Evolutionary conservation across 92 coral and sea anemone species (phyloP), one percentile per base, ranked within the genome.

Genomic region (Palythoa caribaeorum): DNA sequence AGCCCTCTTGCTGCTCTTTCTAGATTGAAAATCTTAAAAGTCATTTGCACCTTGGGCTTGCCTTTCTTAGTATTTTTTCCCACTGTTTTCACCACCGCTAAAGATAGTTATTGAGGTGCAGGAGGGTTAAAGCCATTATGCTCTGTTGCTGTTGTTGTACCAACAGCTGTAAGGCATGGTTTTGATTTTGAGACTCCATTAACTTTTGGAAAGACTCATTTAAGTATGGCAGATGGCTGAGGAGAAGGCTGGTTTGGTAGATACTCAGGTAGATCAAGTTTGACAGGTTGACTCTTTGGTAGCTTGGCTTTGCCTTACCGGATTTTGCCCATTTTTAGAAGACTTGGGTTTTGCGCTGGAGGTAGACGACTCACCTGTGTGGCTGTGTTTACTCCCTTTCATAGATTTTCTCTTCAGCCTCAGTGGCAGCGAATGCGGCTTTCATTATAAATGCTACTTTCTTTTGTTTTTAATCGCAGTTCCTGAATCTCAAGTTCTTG

Each of bases 311-410:
- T 28, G 28, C 28, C 28, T 28, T 0, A 28, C 28, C 28, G 28
- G 28, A 0, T 28, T 28, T 28, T 72, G 12, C 11, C 77, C 77
- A 38, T 37, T 72, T 72, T 72, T 72, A 38, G 17, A 17, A 72
- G 53, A 38, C n/a, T n/a, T n/a, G 52, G 77, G 38, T 72, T 72
- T 72, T 15, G 77, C 52, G 2, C 77, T 44, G 17, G 77, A 72
- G 77, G 17, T 20, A 72, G 21, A 38, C 2, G 51, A 72, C 19
- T 72, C 9, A 72, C 77, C 21, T 72, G n/a, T 51, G 8, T 72
- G 77, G 77, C 77, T 72, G 77, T 20, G 17, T 72, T 69, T 10
- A 3, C 50, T 65, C 37, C 9, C 59, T 69, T 69, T 84, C 78
- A 57, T 9, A 12, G 39, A 48, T 2, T 3, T 60, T 28, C 28